phyloP scores from a whole-genome alignment of 1,140 invertebrate genomes.

The Neelides sp. region DNA sequence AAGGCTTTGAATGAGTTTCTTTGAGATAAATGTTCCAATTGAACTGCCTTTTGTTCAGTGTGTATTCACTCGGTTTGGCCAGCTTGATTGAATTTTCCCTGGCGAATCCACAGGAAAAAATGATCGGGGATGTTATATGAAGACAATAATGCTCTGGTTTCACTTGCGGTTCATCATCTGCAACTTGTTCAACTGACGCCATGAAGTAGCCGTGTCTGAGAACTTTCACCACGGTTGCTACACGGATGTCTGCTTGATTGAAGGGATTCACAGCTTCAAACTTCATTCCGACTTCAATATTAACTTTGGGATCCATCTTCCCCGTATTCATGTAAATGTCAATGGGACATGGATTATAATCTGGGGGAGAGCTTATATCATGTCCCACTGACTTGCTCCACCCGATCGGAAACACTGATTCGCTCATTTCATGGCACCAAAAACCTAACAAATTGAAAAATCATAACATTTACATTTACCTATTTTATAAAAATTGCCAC shows the following conservation, averaged over 20 bases:
- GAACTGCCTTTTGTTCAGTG: slow-evolving; percentile 50
- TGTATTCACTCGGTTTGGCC: slow-evolving; percentile 67
- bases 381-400: slow-evolving; percentile 76
- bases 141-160: slow-evolving; percentile 91
- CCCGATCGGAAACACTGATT: slow-evolving; percentile 83
- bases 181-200: slow-evolving; percentile 83
- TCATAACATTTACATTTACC: background rate
- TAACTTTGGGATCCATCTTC: background rate
- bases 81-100: slow-evolving; percentile 64
- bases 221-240: slow-evolving; percentile 82
- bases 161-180: slow-evolving; percentile 52
- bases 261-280: slow-evolving; percentile 90
- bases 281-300: slow-evolving; percentile 82
- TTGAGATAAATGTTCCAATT: slow-evolving; percentile 69
- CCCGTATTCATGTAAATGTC: slow-evolving; percentile 20
- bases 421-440: slow-evolving; percentile 90
- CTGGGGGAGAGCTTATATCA: slow-evolving; percentile 62
- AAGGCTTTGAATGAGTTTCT: slow-evolving; percentile 56
- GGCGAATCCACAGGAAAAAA: slow-evolving; percentile 89
- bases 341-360: slow-evolving; percentile 45
- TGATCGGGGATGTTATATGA: slow-evolving; percentile 78
- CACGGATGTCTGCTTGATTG: slow-evolving; percentile 83
- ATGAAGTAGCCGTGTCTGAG: slow-evolving; percentile 83
- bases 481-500: background rate
- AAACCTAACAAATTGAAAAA: slow-evolving; percentile 42